Conservation (phyloP, 2,888 invertebrate species). For the Biston betularia region DNA sequence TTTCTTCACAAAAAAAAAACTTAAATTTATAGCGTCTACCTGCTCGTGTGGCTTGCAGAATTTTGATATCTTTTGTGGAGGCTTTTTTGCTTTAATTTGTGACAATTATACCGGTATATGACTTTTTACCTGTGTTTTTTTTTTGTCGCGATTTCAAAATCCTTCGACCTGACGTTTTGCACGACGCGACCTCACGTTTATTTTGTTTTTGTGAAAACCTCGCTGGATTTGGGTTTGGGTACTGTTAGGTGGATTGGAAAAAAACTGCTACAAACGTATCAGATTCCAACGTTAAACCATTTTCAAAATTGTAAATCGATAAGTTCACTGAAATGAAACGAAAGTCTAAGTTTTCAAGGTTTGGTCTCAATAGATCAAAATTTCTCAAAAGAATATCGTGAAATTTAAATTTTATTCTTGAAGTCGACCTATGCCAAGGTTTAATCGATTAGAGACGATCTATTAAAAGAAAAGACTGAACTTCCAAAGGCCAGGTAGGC, state of each 20-base stretch:
- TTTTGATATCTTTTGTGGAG: conserved; percentile 84
- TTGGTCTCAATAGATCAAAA: conserved; percentile 4
- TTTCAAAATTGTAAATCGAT: conserved; percentile 21
- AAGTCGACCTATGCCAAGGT: conserved; percentile 49
- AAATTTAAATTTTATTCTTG: conserved; percentile 27
- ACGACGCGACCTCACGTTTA: conserved; percentile 77
- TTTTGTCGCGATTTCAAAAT: conserved; percentile 66
- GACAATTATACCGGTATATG: conserved; percentile 86
- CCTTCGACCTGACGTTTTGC: conserved; percentile 76
- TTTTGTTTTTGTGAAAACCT: conserved; percentile 76
- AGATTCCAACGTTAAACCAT: conserved; percentile 45
- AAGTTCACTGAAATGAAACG: background rate
- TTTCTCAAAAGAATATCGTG: conserved; percentile 40
- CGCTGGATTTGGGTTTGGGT: conserved; percentile 60
- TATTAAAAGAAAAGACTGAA: conserved; percentile 75
- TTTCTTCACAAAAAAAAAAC: conserved; percentile 70
- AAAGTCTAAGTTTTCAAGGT: background rate
- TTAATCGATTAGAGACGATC: conserved; percentile 80
- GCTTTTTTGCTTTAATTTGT: conserved; percentile 85
- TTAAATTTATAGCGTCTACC: conserved; percentile 79
- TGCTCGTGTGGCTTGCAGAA: conserved; percentile 86
- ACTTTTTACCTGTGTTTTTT: conserved; percentile 83
- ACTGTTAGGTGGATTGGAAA: conserved; percentile 65
- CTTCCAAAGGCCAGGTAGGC: conserved; percentile 72
- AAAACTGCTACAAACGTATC: conserved; percentile 48